These are phyloP conservation scores for Escarpia spicata DNA, from an alignment of 2,888 invertebrate species.

Conservation along the genomic window DNA sequence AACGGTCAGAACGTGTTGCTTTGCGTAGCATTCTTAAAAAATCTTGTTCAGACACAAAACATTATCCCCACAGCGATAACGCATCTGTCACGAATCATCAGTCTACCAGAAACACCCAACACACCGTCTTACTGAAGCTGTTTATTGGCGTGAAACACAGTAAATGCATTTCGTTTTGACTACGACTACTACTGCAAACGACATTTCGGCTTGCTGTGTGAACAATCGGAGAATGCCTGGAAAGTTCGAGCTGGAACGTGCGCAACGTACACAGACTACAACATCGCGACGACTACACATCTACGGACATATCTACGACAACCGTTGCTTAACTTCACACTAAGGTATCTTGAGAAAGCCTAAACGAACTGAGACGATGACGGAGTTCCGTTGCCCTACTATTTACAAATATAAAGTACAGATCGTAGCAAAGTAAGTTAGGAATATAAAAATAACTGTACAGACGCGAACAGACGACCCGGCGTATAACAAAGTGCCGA, in stretches of 20 bases:
- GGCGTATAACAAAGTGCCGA: not conserved
- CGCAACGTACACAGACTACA: not conserved
- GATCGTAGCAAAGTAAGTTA: conserved; percentile 1
- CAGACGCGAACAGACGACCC: not conserved
- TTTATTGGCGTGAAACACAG: conserved; percentile 9
- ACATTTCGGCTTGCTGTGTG: not conserved
- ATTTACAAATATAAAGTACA: not conserved
- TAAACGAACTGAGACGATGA: not conserved
- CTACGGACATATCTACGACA: conserved; percentile 6
- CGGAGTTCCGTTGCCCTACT: not conserved
- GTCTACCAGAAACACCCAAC: not conserved
- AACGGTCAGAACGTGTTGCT: not conserved
- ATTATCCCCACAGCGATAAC: not conserved
- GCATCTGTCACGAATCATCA: not conserved
- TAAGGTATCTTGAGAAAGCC: not conserved
- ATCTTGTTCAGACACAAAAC: not conserved
- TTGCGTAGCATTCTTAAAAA: not conserved
- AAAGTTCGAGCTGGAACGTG: not conserved
- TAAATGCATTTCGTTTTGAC: not conserved
- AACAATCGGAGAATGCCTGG: not conserved
- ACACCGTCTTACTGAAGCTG: not conserved
- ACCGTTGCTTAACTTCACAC: conserved; percentile 16
- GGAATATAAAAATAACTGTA: conserved; percentile 13
- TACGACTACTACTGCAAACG: not conserved
- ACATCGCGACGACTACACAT: not conserved